Base-by-base conservation (phyloP, 2,888 invertebrate genomes). In the Sminthurinus aureus region DNA sequence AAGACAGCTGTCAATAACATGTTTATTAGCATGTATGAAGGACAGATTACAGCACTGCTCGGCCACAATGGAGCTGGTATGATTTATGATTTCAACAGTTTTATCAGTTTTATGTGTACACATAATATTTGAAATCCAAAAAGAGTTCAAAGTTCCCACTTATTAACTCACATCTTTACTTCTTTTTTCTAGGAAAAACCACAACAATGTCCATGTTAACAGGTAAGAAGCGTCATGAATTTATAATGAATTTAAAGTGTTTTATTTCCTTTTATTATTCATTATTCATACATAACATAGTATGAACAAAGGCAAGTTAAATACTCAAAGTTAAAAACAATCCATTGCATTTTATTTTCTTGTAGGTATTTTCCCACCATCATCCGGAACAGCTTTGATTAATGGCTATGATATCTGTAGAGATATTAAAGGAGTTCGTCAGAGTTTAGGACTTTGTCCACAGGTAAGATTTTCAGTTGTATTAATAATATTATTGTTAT, bases 31-130 rank as follows among this genome's bases (percentile, higher is more conserved):
- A 94, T 97, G 89, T 95, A 94, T 22, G 9, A n/a, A 94, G 89
- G 95, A 95, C 95, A 96, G 91, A 96, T 97, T 73, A 96, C 96
- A 0, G 95, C 95, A 0, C 91, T 97, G n/a, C 91, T 98, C 0
- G 98, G 98, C 0, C 96, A 96, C 90, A 96, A 96, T 90, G 96
- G 96, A 13, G 96, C 95, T 8, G 96, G 96, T 50, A 15, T n/a
- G 66, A 58, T 89, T n/a, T n/a, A n/a, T n/a, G n/a, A n/a, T n/a
- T n/a, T n/a, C n/a, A n/a, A n/a, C n/a, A n/a, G n/a, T n/a, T n/a
- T 52, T 15, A 58, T 15, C 15, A 38, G 3, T 38, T 38, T 38
- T 1, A 38, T 38, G 1, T 38, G 1, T 38, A 38, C 3, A 4
- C 6, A 4, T 64, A 3, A 64, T n/a, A 4, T 64, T 64, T 58